Conservation (phyloP, 2,113 vertebrate genomes). For the Cathartes aura region DNA sequence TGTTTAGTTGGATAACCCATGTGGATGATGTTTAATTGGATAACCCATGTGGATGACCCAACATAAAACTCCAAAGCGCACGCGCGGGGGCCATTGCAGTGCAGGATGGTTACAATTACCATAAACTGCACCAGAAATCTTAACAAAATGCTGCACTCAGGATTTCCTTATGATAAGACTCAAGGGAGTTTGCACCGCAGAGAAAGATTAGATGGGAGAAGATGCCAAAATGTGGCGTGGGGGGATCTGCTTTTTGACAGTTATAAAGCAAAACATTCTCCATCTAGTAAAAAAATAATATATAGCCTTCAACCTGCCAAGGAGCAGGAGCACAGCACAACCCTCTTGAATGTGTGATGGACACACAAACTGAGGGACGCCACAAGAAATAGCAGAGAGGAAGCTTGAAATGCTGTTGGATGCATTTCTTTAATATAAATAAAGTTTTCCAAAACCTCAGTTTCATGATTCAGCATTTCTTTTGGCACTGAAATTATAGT, state of each 20-base stretch:
- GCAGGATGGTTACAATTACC: not conserved
- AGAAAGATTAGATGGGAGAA: not conserved
- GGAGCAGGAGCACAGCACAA: not conserved
- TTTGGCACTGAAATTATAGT: conserved; percentile 38
- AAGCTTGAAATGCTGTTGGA: conserved; percentile 41
- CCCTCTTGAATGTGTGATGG: not conserved
- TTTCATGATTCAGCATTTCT: conserved; percentile 69
- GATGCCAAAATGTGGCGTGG: not conserved
- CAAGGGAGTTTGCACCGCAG: not conserved
- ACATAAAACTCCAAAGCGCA: not conserved
- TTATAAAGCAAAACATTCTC: not conserved
- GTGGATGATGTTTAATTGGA: not conserved
- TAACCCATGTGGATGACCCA: not conserved
- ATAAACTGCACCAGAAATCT: not conserved
- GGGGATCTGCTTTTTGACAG: not conserved
- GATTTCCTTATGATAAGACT: conserved; percentile 9
- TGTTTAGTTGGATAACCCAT: not conserved
- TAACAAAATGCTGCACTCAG: not conserved
- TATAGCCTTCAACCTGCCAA: not conserved
- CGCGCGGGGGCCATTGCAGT: not conserved
- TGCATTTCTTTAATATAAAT: conserved; percentile 65
- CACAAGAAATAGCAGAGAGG: not conserved
- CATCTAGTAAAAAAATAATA: not conserved
- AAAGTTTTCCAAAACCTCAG: conserved; percentile 50
- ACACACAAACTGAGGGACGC: not conserved